Evolutionary conservation across 2,113 vertebrate species (phyloP).

Genomic region (Patagioenas fasciata): DNA sequence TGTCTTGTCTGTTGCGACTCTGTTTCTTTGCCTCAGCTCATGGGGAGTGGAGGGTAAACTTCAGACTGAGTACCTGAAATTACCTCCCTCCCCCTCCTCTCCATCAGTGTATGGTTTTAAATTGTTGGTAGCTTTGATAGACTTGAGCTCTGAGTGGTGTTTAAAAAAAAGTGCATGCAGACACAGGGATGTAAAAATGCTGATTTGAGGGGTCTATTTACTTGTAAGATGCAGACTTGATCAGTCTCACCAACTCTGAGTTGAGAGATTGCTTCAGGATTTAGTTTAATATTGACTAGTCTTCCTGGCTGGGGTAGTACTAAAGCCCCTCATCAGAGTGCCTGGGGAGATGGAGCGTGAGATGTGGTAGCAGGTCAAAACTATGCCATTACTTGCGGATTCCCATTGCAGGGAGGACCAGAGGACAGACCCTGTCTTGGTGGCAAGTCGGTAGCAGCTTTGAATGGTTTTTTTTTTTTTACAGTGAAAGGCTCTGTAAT

Average conservation of each 20-base stretch:
- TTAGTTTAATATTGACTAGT: neutral
- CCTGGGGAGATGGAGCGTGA: neutral
- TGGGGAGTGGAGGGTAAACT: slow-evolving; percentile 24
- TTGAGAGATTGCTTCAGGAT: neutral
- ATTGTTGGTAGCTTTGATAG: neutral
- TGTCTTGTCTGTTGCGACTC: neutral
- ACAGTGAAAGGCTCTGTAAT: neutral
- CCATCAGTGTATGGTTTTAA: neutral
- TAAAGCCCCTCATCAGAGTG: neutral
- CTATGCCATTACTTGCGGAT: neutral
- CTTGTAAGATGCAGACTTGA: neutral
- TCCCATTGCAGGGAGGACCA: neutral
- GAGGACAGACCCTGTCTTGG: neutral
- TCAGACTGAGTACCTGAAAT: slow-evolving; percentile 36
- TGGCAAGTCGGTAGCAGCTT: neutral
- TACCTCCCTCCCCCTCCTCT: neutral
- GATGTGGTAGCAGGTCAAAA: neutral
- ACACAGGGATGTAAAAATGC: neutral
- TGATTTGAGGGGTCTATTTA: neutral
- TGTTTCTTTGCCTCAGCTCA: neutral
- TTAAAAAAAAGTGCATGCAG: neutral
- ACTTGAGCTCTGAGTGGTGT: neutral
- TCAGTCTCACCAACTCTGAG: neutral
- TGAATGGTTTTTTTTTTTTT: neutral
- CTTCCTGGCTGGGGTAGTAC: neutral